A percentile compares a stretch with the other conserved stretches of the same genome.
Evolutionary conservation across 2,113 vertebrate species (phyloP).

Genomic region (Gymnarchus niloticus): DNA sequence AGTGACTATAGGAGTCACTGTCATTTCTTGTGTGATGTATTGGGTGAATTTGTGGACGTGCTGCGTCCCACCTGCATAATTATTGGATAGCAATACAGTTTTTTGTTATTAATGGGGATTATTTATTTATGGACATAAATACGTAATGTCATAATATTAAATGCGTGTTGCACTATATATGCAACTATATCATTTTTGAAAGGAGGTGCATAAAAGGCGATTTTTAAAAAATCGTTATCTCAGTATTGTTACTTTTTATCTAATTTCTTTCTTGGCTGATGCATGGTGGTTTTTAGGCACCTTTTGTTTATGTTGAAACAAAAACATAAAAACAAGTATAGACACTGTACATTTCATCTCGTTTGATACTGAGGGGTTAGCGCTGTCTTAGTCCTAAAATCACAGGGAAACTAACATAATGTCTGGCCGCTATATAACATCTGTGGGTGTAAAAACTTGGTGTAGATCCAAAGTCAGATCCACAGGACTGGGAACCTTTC

Average conservation of each 20-base stretch:
- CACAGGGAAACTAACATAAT: conserved; percentile 60
- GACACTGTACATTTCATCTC: conserved; percentile 20
- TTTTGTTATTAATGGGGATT: background rate
- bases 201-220: background rate
- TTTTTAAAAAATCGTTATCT: background rate
- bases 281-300: background rate
- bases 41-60: background rate
- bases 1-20: background rate
- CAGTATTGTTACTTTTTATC: background rate
- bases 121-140: background rate
- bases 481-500: conserved; percentile 69
- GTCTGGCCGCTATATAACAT: conserved; percentile 67
- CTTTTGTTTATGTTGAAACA: no score
- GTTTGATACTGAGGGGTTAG: conserved; percentile 47
- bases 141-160: background rate
- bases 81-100: no score
- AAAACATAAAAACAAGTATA: background rate
- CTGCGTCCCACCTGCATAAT: background rate
- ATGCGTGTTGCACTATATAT: background rate
- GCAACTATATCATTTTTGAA: background rate
- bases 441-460: conserved; percentile 72
- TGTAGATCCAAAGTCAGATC: conserved; percentile 67
- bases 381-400: conserved; percentile 34
- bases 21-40: background rate
- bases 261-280: background rate